phyloP scores from a whole-genome alignment of 2,113 vertebrate genomes.

The Xenotilapia longispinis region DNA sequence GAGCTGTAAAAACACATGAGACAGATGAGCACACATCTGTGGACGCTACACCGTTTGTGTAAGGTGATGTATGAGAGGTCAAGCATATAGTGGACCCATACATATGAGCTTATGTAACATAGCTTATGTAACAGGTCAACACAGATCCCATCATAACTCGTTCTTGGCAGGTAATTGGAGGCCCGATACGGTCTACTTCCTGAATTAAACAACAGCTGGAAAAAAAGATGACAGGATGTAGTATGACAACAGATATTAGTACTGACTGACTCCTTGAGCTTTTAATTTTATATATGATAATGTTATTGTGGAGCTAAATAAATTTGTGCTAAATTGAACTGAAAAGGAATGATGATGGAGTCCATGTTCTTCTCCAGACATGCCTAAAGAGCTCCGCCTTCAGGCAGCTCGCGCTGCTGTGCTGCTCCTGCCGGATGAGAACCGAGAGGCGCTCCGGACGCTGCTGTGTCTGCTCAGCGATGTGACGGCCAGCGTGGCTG shows the following conservation, averaged over 20 bases:
- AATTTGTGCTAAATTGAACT: background rate
- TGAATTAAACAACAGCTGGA: background rate
- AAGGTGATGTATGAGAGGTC: background rate
- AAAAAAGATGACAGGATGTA: background rate
- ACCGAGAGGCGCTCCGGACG: conserved; percentile 84
- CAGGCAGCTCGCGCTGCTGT: conserved; percentile 86
- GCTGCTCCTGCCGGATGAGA: conserved; percentile 90
- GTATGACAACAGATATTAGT: background rate
- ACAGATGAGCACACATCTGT: background rate
- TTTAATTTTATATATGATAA: background rate
- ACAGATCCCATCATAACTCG: background rate
- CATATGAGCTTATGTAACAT: conserved; percentile 24
- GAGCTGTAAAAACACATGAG: background rate
- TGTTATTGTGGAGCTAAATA: background rate
- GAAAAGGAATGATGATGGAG: background rate
- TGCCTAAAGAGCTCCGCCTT: conserved; percentile 89
- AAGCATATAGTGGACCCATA: background rate
- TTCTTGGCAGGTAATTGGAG: background rate
- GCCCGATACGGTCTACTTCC: background rate
- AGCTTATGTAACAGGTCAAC: background rate
- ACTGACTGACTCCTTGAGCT: background rate
- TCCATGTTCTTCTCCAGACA: conserved; percentile 66
- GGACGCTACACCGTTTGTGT: background rate
- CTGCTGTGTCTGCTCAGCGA: conserved; percentile 91
- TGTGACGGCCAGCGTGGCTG: conserved; percentile 79